phyloP scores from a whole-genome alignment of 2,113 vertebrate species.

The Megalops atlanticus region DNA sequence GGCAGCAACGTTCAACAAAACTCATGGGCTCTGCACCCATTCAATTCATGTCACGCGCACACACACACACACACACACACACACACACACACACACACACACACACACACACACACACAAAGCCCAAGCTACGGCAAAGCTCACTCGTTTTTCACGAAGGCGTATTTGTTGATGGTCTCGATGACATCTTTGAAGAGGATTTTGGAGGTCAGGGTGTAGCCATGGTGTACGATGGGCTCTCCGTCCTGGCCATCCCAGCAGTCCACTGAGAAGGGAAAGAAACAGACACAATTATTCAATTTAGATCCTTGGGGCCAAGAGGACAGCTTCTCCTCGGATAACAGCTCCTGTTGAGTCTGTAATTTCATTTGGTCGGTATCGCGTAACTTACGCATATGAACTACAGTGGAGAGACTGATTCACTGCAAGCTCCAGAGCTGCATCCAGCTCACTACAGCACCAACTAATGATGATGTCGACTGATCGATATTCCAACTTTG shows the following conservation, averaged over 20 bases:
- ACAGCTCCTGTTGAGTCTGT: too few relatives aligned
- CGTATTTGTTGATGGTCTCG: slow-evolving; percentile 96
- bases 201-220: slow-evolving; percentile 97
- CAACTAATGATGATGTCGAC: neutral
- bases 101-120: neutral
- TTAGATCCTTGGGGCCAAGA: neutral
- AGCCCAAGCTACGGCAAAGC: slow-evolving; percentile 50
- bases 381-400: too few relatives aligned
- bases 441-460: neutral
- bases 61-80: neutral
- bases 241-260: slow-evolving; percentile 96
- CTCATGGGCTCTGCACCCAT: too few relatives aligned
- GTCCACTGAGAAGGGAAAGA: slow-evolving; percentile 76
- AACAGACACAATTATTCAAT: neutral
- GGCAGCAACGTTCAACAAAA: too few relatives aligned
- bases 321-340: neutral
- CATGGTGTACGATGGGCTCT: slow-evolving; percentile 94
- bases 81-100: neutral
- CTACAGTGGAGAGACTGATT: neutral
- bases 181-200: slow-evolving; percentile 96
- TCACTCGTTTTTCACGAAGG: slow-evolving; percentile 90
- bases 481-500: neutral
- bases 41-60: neutral
- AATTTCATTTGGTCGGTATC: neutral
- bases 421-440: neutral